Percentiles rank a stretch among this genome's conserved stretches.
These are phyloP conservation scores for Microchrysa polita DNA, from an alignment of 2,888 invertebrate genomes.

Conservation along the genomic window DNA sequence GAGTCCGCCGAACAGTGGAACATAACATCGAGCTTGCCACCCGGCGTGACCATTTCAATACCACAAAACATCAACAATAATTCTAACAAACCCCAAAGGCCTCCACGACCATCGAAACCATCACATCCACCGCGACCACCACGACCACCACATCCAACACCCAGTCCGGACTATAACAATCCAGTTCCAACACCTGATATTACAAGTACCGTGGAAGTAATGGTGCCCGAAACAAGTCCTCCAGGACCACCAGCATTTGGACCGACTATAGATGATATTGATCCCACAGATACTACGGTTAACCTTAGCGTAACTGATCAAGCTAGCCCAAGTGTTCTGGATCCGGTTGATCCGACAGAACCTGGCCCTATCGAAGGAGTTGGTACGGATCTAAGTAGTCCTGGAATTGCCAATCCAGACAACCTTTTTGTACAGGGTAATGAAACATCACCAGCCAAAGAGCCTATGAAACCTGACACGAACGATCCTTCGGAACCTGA, in stretches of 20 bases:
- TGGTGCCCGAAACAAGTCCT: not conserved
- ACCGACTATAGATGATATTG: not conserved
- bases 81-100: not conserved
- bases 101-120: not conserved
- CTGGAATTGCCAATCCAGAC: not conserved
- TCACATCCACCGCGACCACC: not conserved
- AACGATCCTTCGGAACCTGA: not conserved
- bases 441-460: not conserved
- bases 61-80: not conserved
- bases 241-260: not conserved
- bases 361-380: conserved; percentile 3
- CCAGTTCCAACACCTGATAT: not conserved
- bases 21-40: conserved; percentile 15
- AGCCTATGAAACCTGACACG: not conserved
- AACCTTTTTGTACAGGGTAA: not conserved
- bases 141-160: not conserved
- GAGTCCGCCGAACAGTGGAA: conserved; percentile 19
- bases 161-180: not conserved
- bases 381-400: not conserved
- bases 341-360: conserved; percentile 36
- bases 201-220: not conserved
- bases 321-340: conserved; percentile 20
- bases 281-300: conserved; percentile 18
- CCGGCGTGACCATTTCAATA: not conserved
- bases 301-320: conserved; percentile 22